These are phyloP conservation scores for Psammodynastes pulverulentus DNA, from an alignment of 2,113 vertebrate genomes.

Conservation along the genomic window DNA sequence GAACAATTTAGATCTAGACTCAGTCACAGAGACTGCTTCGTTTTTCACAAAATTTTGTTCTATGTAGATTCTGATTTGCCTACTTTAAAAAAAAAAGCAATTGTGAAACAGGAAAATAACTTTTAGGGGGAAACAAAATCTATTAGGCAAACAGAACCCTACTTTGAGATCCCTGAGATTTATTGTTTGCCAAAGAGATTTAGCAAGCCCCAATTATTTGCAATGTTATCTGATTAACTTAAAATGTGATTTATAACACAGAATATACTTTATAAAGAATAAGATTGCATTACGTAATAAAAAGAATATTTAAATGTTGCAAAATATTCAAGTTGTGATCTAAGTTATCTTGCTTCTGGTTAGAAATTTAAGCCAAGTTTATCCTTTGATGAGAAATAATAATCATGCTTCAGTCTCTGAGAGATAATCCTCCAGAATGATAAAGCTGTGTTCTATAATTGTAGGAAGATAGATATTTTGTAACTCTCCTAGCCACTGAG, in stretches of 20 bases:
- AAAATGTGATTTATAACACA: slow-evolving; percentile 42
- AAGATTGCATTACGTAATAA: not conserved
- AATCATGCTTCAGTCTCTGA: not conserved
- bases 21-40: not conserved
- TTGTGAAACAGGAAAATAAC: not conserved
- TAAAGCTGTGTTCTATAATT: not conserved
- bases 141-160: slow-evolving; percentile 16
- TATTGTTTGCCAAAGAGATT: slow-evolving; percentile 33
- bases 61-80: not conserved
- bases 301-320: slow-evolving; percentile 40
- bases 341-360: not conserved
- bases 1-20: not conserved
- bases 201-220: slow-evolving; percentile 55
- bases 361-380: not conserved
- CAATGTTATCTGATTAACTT: slow-evolving; percentile 30
- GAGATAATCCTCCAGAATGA: not conserved
- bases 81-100: not conserved
- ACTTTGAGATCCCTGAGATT: slow-evolving; percentile 51
- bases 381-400: slow-evolving; percentile 3
- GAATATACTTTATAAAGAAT: slow-evolving; percentile 11
- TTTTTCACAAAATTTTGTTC: not conserved
- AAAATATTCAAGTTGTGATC: not conserved
- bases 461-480: not conserved
- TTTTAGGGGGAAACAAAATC: not conserved
- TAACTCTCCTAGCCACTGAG: not conserved